These are phyloP conservation scores for Rhabdornis inornatus DNA, from an alignment of 2,113 vertebrate genomes.

Conservation along the genomic window DNA sequence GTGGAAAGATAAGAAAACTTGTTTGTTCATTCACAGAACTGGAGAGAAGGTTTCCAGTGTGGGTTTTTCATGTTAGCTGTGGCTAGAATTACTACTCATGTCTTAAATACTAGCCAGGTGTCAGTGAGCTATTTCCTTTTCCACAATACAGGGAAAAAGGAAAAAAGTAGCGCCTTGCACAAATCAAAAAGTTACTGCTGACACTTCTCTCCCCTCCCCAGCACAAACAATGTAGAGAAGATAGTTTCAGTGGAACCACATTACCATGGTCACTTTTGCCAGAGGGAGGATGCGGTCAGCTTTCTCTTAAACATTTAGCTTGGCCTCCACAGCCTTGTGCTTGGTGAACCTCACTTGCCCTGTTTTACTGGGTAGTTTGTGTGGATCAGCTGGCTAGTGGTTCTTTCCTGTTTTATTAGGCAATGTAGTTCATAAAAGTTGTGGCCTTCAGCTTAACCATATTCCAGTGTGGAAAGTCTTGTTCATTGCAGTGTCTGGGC, in stretches of 20 bases:
- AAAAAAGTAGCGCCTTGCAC: background rate
- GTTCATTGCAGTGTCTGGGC: background rate
- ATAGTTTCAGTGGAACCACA: background rate
- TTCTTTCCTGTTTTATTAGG: slow-evolving; percentile 53
- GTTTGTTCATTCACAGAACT: slow-evolving; percentile 4
- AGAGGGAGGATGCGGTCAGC: background rate
- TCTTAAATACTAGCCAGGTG: background rate
- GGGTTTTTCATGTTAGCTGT: background rate
- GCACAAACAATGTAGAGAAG: background rate
- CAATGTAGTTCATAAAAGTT: slow-evolving; percentile 36
- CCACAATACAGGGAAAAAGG: background rate
- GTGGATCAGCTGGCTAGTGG: slow-evolving; percentile 9
- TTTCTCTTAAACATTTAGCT: slow-evolving; percentile 48
- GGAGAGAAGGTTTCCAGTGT: background rate
- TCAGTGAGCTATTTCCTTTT: background rate
- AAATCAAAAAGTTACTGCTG: background rate
- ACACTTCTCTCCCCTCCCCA: background rate
- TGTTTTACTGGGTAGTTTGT: slow-evolving; percentile 37
- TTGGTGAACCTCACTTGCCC: slow-evolving; percentile 49
- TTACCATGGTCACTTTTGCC: background rate
- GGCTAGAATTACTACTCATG: background rate
- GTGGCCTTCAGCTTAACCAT: slow-evolving; percentile 27
- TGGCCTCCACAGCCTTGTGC: background rate
- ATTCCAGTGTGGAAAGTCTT: slow-evolving; percentile 51
- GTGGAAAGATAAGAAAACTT: slow-evolving; percentile 10